phyloP scores from a whole-genome alignment of 2,888 invertebrate species.

The Fragum fragum region DNA sequence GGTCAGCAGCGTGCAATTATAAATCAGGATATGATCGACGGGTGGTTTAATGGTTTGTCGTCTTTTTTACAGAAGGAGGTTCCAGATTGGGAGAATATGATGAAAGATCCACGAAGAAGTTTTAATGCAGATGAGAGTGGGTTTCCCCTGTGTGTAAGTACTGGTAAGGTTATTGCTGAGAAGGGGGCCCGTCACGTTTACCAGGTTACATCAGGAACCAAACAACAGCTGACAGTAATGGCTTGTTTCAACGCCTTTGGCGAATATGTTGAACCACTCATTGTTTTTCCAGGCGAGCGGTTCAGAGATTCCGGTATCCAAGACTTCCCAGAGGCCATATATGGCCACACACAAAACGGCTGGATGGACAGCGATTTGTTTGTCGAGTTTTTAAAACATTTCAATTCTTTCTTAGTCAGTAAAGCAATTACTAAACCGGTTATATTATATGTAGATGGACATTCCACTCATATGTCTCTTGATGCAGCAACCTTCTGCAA shows the following conservation, averaged over 20 bases:
- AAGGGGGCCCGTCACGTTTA: slow-evolving; percentile 35
- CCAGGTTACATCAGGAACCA: slow-evolving; percentile 27
- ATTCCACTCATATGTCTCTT: slow-evolving; percentile 40
- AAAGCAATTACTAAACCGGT: slow-evolving; percentile 33
- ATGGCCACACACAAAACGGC: slow-evolving; percentile 34
- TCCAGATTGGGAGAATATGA: slow-evolving; percentile 23
- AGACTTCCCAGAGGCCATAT: slow-evolving; percentile 41
- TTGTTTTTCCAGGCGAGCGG: slow-evolving; percentile 51
- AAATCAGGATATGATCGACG: slow-evolving; percentile 37
- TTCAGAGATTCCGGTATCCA: slow-evolving; percentile 42
- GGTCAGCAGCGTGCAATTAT: slow-evolving; percentile 42
- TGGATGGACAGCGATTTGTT: slow-evolving; percentile 58
- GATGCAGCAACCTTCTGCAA: slow-evolving; percentile 30
- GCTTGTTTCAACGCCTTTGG: slow-evolving; percentile 56
- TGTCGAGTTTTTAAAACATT: slow-evolving; percentile 34
- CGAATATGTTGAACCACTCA: slow-evolving; percentile 46
- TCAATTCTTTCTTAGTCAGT: slow-evolving; percentile 6
- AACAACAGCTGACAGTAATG: slow-evolving; percentile 62
- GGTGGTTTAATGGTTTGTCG: slow-evolving; percentile 24
- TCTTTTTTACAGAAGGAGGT: slow-evolving; percentile 33
- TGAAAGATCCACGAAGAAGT: slow-evolving; percentile 14
- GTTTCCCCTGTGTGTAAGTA: slow-evolving; percentile 26
- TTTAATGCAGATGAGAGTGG: slow-evolving; percentile 50
- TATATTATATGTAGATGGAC: slow-evolving; percentile 56
- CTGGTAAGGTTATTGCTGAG: slow-evolving; percentile 34